These are phyloP conservation scores for Myopa testacea DNA, from an alignment of 2,888 invertebrate genomes.

Conservation along the genomic window DNA sequence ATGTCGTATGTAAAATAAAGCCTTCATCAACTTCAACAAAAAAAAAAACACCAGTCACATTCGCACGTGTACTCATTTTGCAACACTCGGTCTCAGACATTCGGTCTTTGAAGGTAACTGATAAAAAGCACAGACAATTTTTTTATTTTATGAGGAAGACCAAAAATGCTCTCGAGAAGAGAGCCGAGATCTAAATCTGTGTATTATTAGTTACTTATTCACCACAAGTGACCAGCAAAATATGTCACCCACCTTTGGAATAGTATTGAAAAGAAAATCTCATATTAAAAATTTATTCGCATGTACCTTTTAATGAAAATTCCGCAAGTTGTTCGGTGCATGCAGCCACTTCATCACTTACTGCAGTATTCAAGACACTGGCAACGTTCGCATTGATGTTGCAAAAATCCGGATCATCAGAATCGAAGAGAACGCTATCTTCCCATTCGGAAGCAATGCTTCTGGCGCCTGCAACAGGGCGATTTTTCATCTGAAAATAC, in stretches of 20 bases:
- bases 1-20: background rate
- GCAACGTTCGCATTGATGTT: constrained; percentile 53
- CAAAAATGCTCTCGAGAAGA: too few relatives aligned
- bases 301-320: constrained; percentile 61
- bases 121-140: background rate
- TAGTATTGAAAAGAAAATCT: too few relatives aligned
- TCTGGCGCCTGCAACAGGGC: constrained; percentile 50
- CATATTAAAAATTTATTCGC: background rate
- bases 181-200: too few relatives aligned
- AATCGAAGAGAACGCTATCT: constrained; percentile 65
- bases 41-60: background rate
- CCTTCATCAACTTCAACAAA: background rate
- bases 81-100: background rate
- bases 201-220: too few relatives aligned
- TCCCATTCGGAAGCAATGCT: constrained; percentile 66
- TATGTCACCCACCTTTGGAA: too few relatives aligned
- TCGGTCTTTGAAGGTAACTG: constrained; percentile 3
- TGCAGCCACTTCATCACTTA: constrained; percentile 38
- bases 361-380: constrained; percentile 51
- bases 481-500: constrained; percentile 61
- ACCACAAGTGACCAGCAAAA: too few relatives aligned
- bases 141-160: too few relatives aligned
- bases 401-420: constrained; percentile 68
- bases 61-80: background rate
- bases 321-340: constrained; percentile 49